Base-by-base conservation (phyloP, 1,140 invertebrate genomes). In the Zaprionus lachaisei region DNA sequence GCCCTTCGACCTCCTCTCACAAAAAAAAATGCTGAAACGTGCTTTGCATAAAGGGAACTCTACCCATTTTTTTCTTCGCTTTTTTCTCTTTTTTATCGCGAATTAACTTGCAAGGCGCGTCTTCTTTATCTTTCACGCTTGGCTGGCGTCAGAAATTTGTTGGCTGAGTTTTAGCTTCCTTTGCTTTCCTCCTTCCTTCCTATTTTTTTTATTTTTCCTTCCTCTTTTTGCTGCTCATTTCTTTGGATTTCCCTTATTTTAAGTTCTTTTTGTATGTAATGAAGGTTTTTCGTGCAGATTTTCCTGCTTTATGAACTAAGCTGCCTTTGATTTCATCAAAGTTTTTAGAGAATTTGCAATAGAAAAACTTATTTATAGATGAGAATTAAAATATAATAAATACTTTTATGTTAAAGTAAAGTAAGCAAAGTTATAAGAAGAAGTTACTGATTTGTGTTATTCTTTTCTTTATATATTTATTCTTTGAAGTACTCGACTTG, bases 91-190 rank as follows among this genome's bases (percentile, higher is more conserved):
- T 26, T 51, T 66, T 55, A n/a, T 28, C 26, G 7, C n/a, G 41
- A n/a, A 51, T 51, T 15, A 38, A 34, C 44, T 34, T 82, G 63
- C 22, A 61, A 75, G 67, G 66, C 68, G 69, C 54, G 41, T 55
- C 65, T 76, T 72, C 66, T 60, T 72, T 89, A 81, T 89, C 84
- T 84, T 69, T 77, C 78, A 79, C 85, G 79, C 76, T 80, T 81
- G 68, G 75, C 65, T 87, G 71, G 62, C 57, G 69, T 72, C 44
- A 69, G 57, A 90, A 84, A 79, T 84, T 79, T 84, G 63, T 77
- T 89, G 63, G 28, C 63, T 72, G 56, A 68, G 54, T 62, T 73
- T 79, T 75, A 71, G 67, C 15, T 41, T 55, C 62, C 49, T 74
- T 67, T 79, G 41, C 41, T 24, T 26, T 47, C 7, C 68, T 31